Base-by-base conservation (phyloP, 2,888 invertebrate species). In the Pollenia labialis region DNA sequence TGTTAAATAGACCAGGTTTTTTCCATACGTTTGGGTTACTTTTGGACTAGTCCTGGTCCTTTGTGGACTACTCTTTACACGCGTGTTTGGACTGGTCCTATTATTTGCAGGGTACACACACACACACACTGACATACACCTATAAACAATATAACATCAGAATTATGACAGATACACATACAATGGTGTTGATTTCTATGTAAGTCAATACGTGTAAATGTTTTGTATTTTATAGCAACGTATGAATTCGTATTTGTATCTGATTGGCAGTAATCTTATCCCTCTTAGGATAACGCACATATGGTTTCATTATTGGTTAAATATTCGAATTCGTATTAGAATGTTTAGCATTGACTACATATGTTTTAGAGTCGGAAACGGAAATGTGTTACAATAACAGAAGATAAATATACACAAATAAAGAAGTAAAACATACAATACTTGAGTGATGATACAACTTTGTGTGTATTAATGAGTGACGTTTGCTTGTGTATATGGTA, bases 321-420 rank as follows among this genome's bases (percentile, higher is more conserved):
- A 79, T 79, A 32, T 56, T 16, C 48, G 12, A 9, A 66, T 9
- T 44, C 11, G 0, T 40, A 60, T 18, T 56, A 58, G 50, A 60
- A 42, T 48, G 6, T 14, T 1, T n/a, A 72, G 46, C 11, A 50
- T 48, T 66, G 18, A 56, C 16, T 44, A 74, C 52, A 68, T 68
- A 18, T 69, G 68, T 56, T 76, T 44, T 50, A 66, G 44, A 42
- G 62, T 62, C 62, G 83, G 68, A 87, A 84, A 84, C 72, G 81
- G 76, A 81, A 83, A 87, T 76, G 69, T 74, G 72, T 76, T 60
- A 80, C 76, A 83, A 71, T 72, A 72, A 48, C 64, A 62, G 46
- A 54, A 79, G 72, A 52, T 72, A 60, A 72, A 69, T 8, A n/a
- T 44, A 14, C 10, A 42, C n/a, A 18, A 18, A 18, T 1, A 64